Base-by-base conservation (phyloP, 1,140 invertebrate genomes). In the Hirudo medicinalis region DNA sequence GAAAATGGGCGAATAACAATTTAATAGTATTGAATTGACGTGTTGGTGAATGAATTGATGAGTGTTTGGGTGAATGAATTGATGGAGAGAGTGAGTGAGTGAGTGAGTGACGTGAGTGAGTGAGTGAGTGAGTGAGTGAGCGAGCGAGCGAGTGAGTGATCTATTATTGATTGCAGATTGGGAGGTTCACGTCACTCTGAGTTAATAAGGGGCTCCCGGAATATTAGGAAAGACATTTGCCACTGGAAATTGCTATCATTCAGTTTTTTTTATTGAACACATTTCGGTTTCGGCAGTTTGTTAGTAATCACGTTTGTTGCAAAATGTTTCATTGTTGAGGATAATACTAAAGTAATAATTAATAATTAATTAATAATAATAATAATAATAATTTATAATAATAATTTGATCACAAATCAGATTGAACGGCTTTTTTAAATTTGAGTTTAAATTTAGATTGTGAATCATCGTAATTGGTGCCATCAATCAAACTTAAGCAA, bases 91-190 rank as follows among this genome's bases (percentile, higher is more conserved):
- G 29, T 67, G 66, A 32, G 29, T 67, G 66, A 32, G 29, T 67
- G 66, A 32, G 29, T 67, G 66, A 32, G 29, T 67, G 66, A 32
- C n/a, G 29, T 67, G 66, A 32, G 29, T 67, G 66, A 32, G 29
- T 67, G 66, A 32, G 29, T 67, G 66, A 32, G 29, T 67, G 66
- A 32, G 29, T 67, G 66, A 32, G 29, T 67, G 66, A 32, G 29
- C 13, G 66, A 32, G 29, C 13, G 66, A 32, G 29, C 13, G 66
- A 32, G 29, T 67, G 66, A 32, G 29, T 67, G 66, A n/a, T n/a
- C n/a, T n/a, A 32, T 22, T 68, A 68, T 68, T 25, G 36, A 68
- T 68, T 25, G 36, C 22, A 29, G 67, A 43, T 29, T 68, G 67
- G 36, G 36, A 13, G 20, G 57, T 13, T 11, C 29, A 32, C 22